Evolutionary conservation across 2,113 vertebrate genomes (phyloP), one percentile per base, ranked within the genome.

Genomic region (human (Homo sapiens)): DNA sequence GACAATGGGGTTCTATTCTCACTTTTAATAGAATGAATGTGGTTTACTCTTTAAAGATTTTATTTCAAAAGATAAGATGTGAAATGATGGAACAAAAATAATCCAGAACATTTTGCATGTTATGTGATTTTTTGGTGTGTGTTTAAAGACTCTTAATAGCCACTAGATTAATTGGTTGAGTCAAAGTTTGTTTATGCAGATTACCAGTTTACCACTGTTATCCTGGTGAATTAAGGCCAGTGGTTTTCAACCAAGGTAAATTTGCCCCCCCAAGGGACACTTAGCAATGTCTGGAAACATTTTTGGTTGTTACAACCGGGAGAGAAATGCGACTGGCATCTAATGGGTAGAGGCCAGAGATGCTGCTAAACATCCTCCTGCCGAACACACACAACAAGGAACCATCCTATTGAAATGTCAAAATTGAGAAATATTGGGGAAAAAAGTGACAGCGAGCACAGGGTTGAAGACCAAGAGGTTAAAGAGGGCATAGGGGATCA

Each of bases 31-130:
- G 68, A 95, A 84, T 94, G 23, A 89, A 90, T 38, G 6, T 48
- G 2, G n/a, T 85, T 82, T 96, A 61, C 64, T 90, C 70, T 55
- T 66, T 80, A n/a, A 80, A 93, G 50, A 88, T 90, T 85, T 81
- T 59, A 30, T 84, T 94, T 96, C 48, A 81, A 66, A 94, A 97
- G 84, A 59, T 61, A 80, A 88, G 14, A 64, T 22, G n/a, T 87
- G 61, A 95, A 94, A 57, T 32, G 17, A 64, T 79, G 12, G 22
- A 38, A 14, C 70, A 89, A 82, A 88, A 82, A 55, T 82, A 61
- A 89, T n/a, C 13, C 6, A 84, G 61, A 90, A 59, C 8, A 35
- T 5, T 83, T 78, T 40, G 25, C 43, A 20, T 38, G n/a, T 68
- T 64, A 30, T 55, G 61, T 92, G 30, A 17, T 20, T 64, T 86